Evolutionary conservation across 1,140 invertebrate species (phyloP).

Genomic region (Argopecten irradians): DNA sequence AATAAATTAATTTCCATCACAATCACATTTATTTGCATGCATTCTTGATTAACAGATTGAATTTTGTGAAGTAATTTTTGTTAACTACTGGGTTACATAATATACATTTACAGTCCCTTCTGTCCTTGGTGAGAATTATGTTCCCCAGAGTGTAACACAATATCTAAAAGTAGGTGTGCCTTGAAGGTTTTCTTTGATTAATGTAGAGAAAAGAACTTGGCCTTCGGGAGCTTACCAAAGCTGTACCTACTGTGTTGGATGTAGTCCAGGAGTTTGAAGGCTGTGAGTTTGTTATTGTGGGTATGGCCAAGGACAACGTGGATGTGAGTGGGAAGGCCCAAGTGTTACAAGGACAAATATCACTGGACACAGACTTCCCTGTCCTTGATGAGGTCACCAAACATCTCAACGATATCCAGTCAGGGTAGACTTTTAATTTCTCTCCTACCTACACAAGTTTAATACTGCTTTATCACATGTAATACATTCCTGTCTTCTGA

Average conservation of each 20-base stretch:
- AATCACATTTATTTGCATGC: neutral
- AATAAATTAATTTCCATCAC: neutral
- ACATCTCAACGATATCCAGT: conserved; percentile 51
- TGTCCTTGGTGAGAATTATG: neutral
- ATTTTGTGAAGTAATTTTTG: no score
- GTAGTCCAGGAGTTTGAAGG: conserved; percentile 47
- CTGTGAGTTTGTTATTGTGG: conserved; percentile 63
- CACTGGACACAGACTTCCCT: conserved; percentile 39
- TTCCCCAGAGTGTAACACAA: neutral
- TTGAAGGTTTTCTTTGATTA: no score
- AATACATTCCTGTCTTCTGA: conserved; percentile 39
- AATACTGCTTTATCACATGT: neutral
- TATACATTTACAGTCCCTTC: neutral
- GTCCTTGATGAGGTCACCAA: conserved; percentile 40
- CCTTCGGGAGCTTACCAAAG: neutral
- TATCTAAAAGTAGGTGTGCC: neutral
- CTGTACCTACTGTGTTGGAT: neutral
- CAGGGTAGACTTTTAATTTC: neutral
- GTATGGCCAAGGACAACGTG: conserved; percentile 44
- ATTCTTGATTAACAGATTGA: no score
- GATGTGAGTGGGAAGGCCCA: conserved; percentile 59
- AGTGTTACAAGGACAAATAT: conserved; percentile 53
- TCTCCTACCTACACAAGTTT: neutral
- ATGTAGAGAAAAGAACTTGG: neutral
- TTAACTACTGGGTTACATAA: no score